Base-by-base conservation (phyloP, 1,140 invertebrate genomes). In the Drosophila repletoides region DNA sequence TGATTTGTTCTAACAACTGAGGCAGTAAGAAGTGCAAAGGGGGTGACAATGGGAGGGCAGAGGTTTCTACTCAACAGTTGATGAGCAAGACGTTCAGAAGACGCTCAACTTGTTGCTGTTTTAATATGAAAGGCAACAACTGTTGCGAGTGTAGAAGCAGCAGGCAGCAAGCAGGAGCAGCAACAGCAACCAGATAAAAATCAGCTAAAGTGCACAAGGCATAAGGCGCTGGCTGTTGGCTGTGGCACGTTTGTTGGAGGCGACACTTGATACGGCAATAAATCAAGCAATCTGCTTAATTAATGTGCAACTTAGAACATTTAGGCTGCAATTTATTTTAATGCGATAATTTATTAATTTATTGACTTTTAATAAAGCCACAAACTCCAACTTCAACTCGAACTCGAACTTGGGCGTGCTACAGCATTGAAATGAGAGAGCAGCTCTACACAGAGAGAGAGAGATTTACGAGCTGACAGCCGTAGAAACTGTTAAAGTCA, bases 261-360 rank as follows among this genome's bases (percentile, higher is more conserved):
- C 70, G 88, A 86, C 88, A 89, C 88, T 89, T 88, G 88, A 89
- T 89, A 88, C 74, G 88, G 71, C 87, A 86, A 89, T 89, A 89
- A 89, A 89, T 89, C 88, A 89, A 88, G 84, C 88, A 89, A 89
- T 89, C 88, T 89, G 69, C 76, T 89, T 89, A 89, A 89, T 89
- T 89, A 89, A 89, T 88, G 88, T 89, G 76, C 76, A 89, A 76
- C 88, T 83, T 88, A 88, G 88, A 89, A 89, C 88, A 87, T 89
- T 89, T 89, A 89, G 79, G 80, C n/a, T 89, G 88, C 88, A 77
- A 88, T 88, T 88, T 88, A 88, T 88, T 88, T 88, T 88, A 88
- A 88, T 88, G 67, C 79, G 79, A 89, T 89, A 89, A 88, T 89
- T 89, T 89, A 89, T 89, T 89, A 89, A 89, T 89, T 89, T 89